A percentile compares a stretch with the other conserved stretches of the same genome.
These are phyloP conservation scores for Perizoma flavofasciatum DNA, from an alignment of 2,888 invertebrate genomes.

Conservation along the genomic window DNA sequence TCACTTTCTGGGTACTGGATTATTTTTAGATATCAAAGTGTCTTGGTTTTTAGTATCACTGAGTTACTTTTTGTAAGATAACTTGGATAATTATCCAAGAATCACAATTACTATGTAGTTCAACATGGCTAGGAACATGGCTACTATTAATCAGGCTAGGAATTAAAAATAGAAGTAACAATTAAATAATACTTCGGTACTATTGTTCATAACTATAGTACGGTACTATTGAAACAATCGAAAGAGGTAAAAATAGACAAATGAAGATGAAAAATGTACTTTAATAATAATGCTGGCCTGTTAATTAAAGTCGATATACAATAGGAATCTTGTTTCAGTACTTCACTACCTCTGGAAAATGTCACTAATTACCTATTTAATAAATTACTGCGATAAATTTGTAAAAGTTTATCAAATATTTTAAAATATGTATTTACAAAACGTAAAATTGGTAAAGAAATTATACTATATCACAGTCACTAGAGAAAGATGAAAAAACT, in stretches of 20 bases:
- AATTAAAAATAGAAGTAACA: too few species aligned
- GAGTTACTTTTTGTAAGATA: too few species aligned
- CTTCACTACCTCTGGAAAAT: conserved; percentile 27
- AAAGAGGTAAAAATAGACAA: conserved; percentile 37
- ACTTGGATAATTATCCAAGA: too few species aligned
- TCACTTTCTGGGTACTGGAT: conserved; percentile 42
- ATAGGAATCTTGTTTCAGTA: conserved; percentile 62
- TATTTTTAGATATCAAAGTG: conserved; percentile 30
- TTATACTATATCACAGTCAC: conserved; percentile 83
- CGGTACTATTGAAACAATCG: too few species aligned
- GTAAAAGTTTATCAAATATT: conserved; percentile 81
- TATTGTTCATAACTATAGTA: too few species aligned
- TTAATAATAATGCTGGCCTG: conserved; percentile 59
- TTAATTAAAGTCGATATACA: conserved; percentile 60
- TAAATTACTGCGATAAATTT: conserved; percentile 75
- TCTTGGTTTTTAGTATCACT: too few species aligned
- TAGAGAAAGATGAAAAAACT: conserved; percentile 75
- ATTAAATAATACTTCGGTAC: too few species aligned
- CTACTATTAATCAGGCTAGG: too few species aligned
- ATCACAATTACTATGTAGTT: too few species aligned
- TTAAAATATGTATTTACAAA: conserved; percentile 77
- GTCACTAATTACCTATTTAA: conserved; percentile 44
- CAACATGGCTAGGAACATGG: too few species aligned
- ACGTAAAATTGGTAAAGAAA: conserved; percentile 68
- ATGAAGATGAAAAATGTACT: conserved; percentile 53